A percentile compares a stretch with the other conserved stretches of the same genome.
These are phyloP conservation scores for Cirrhinus molitorella DNA, from an alignment of 2,797 vertebrate genomes.

Conservation along the genomic window DNA sequence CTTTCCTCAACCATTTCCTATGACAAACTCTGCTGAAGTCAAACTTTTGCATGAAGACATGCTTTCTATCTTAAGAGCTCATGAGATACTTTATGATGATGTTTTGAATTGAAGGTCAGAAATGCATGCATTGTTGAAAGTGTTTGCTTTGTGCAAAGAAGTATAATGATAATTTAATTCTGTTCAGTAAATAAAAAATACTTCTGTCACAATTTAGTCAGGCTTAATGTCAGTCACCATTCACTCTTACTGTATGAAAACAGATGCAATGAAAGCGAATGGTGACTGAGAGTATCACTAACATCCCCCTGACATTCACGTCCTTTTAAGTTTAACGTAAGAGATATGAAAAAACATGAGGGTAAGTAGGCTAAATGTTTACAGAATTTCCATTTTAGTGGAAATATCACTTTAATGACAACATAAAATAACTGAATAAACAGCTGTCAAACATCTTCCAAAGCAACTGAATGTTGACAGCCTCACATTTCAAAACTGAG, in stretches of 20 bases:
- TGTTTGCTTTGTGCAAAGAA: background rate
- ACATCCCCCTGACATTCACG: background rate
- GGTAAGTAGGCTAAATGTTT: background rate
- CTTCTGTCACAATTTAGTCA: background rate
- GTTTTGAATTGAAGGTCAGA: background rate
- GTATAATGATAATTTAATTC: background rate
- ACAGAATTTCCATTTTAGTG: background rate
- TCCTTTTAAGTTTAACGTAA: background rate
- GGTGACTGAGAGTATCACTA: conserved; percentile 2
- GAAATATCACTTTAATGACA: background rate
- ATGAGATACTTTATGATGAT: background rate
- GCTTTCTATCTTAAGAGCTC: background rate
- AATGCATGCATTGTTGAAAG: background rate
- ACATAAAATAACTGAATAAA: background rate
- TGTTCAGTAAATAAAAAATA: background rate
- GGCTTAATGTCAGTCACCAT: conserved; percentile 11
- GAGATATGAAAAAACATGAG: background rate
- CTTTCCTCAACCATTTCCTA: conserved; percentile 61
- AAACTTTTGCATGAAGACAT: background rate
- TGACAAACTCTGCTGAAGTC: conserved; percentile 7
- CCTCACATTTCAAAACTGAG: conserved; percentile 1
- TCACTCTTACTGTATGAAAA: background rate
- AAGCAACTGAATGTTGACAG: background rate
- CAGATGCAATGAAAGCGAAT: background rate
- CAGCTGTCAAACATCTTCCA: background rate